Percentiles rank a stretch among this genome's conserved stretches.
phyloP scores from a whole-genome alignment of 2,888 invertebrate genomes.

The Phengaris alcon region DNA sequence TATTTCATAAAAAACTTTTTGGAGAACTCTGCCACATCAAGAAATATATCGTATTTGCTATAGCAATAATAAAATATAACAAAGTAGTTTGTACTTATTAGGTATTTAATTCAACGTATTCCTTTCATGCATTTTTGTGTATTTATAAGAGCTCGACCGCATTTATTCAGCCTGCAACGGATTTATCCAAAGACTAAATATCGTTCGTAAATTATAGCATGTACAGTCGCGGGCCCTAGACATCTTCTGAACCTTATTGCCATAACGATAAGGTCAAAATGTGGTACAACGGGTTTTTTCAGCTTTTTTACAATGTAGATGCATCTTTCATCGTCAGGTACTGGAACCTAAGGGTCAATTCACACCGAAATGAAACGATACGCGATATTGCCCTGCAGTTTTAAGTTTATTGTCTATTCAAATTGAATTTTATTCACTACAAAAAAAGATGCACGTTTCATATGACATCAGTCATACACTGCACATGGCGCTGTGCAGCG shows the following conservation, averaged over 20 bases:
- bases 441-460: too few relatives aligned
- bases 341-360: too few relatives aligned
- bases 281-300: background rate
- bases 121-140: constrained; percentile 15
- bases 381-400: too few relatives aligned
- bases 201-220: too few relatives aligned
- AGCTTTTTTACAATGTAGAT: background rate
- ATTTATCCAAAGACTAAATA: background rate
- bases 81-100: constrained; percentile 8
- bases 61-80: background rate
- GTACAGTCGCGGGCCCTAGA: background rate
- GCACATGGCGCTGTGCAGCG: too few relatives aligned
- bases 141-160: background rate
- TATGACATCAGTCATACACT: too few relatives aligned
- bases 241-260: background rate
- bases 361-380: too few relatives aligned
- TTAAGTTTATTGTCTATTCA: too few relatives aligned
- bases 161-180: background rate
- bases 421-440: too few relatives aligned
- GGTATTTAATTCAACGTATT: constrained; percentile 7
- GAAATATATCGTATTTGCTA: background rate
- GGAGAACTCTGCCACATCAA: background rate
- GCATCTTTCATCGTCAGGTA: background rate
- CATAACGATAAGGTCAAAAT: background rate
- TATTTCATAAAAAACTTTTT: background rate